Conservation (phyloP, 2,113 vertebrate species). For the Nicator chloris region DNA sequence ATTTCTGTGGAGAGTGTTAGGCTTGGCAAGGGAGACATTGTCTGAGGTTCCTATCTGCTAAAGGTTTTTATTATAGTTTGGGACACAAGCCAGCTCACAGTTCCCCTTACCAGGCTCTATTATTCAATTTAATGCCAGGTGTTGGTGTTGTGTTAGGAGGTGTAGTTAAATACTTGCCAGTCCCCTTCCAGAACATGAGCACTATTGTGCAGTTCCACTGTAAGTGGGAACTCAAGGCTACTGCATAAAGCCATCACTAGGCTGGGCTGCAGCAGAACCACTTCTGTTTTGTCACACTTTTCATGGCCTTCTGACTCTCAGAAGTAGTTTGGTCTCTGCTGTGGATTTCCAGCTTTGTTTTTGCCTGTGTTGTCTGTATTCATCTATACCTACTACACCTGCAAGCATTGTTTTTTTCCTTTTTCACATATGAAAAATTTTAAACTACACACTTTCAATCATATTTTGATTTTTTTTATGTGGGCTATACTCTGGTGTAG, state of each 20-base stretch:
- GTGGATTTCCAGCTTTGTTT: not conserved
- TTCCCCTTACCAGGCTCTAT: not conserved
- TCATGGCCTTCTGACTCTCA: not conserved
- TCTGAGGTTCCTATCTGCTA: not conserved
- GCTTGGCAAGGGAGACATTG: not conserved
- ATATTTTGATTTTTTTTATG: not conserved
- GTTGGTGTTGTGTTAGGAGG: not conserved
- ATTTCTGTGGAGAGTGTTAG: not conserved
- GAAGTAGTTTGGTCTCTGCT: not conserved
- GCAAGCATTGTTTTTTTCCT: not conserved
- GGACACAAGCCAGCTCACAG: not conserved
- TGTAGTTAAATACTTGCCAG: not conserved
- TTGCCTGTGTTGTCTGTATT: not conserved
- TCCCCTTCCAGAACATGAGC: not conserved
- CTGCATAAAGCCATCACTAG: not conserved
- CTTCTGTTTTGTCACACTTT: not conserved
- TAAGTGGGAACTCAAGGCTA: not conserved
- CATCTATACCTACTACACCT: not conserved
- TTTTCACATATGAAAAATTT: not conserved
- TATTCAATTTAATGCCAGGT: not conserved
- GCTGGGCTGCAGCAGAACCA: not conserved
- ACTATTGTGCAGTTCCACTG: not conserved
- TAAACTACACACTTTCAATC: not conserved
- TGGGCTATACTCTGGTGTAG: not conserved
- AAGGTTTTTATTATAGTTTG: not conserved